phyloP scores from a whole-genome alignment of 2,797 vertebrate genomes.

The Anabacerthia variegaticeps region DNA sequence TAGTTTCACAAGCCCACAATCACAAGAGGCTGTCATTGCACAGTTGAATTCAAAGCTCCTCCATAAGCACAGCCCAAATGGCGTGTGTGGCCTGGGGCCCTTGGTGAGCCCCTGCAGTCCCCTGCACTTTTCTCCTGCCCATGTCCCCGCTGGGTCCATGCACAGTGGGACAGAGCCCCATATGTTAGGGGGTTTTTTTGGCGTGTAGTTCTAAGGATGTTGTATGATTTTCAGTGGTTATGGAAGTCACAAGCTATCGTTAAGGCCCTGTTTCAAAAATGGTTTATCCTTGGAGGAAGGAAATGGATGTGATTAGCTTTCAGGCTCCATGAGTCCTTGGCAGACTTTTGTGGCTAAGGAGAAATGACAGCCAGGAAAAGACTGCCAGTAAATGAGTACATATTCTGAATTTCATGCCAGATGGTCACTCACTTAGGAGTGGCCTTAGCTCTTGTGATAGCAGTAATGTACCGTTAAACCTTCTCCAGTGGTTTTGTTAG shows the following conservation, averaged over 20 bases:
- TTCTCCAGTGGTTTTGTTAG: not conserved
- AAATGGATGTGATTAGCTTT: not conserved
- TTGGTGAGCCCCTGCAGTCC: not conserved
- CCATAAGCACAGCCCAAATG: not conserved
- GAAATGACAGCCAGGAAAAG: not conserved
- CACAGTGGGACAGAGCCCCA: not conserved
- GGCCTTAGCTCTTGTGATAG: not conserved
- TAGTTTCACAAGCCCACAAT: not conserved
- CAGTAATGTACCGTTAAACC: not conserved
- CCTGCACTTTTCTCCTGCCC: fast-evolving
- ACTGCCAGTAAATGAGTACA: not conserved
- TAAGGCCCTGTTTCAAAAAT: not conserved
- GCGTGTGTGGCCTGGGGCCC: not conserved
- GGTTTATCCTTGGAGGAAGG: not conserved
- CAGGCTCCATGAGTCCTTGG: not conserved
- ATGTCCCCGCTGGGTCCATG: not conserved
- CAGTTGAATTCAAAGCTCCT: not conserved
- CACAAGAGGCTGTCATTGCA: not conserved
- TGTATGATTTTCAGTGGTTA: not conserved
- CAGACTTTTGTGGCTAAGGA: not conserved
- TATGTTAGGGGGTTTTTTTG: not conserved
- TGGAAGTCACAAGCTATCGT: not conserved
- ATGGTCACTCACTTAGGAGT: not conserved
- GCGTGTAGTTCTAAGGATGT: not conserved
- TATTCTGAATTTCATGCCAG: constrained; percentile 1